Evolutionary conservation across 2,888 invertebrate genomes (phyloP).

Genomic region (Nemotelus nigrinus): DNA sequence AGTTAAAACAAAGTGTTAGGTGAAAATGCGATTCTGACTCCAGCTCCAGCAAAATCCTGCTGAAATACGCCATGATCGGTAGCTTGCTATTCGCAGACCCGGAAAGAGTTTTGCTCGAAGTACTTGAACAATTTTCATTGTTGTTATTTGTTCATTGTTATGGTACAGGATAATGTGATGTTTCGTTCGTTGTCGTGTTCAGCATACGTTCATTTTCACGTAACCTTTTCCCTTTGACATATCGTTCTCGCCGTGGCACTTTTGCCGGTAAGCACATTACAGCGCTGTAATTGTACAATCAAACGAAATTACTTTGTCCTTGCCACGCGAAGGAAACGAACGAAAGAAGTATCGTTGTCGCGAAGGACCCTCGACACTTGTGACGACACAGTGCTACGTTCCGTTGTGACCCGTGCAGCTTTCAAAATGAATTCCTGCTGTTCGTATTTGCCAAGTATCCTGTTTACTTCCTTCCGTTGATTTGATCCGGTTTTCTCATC

Average conservation of each 20-base stretch:
- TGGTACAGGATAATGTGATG: constrained; percentile 16
- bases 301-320: constrained; percentile 42
- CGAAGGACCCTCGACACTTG: background rate
- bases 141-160: constrained; percentile 27
- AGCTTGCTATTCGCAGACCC: background rate
- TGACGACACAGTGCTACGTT: background rate
- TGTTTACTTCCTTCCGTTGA: constrained; percentile 37
- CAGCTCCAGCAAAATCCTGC: too few relatives aligned
- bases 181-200: constrained; percentile 19
- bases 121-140: constrained; percentile 38
- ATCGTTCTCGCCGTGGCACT: constrained; percentile 32
- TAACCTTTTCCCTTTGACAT: constrained; percentile 41
- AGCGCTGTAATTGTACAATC: constrained; percentile 39
- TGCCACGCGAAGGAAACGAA: background rate
- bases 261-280: constrained; percentile 42
- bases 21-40: constrained; percentile 29
- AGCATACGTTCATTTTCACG: constrained; percentile 25
- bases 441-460: constrained; percentile 15
- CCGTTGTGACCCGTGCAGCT: background rate
- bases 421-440: background rate
- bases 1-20: constrained; percentile 6
- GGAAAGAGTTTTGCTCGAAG: constrained; percentile 22
- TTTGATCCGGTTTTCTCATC: constrained; percentile 31
- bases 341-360: background rate
- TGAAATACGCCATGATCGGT: too few relatives aligned